Conservation (phyloP, 1,140 invertebrate genomes). For the Hydropsyche tenuis region DNA sequence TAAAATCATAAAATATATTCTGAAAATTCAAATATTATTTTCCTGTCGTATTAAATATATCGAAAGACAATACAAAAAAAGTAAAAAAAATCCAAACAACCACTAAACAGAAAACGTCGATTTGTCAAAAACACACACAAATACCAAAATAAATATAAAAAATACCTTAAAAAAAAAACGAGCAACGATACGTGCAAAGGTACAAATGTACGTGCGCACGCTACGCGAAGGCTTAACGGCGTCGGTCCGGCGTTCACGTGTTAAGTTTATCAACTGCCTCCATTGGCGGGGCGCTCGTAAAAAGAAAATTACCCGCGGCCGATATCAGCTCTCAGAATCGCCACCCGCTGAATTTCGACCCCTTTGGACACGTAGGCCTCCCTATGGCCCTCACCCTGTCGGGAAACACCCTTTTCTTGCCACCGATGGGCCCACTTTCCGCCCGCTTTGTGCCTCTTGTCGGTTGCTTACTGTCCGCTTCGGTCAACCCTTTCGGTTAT, state of each 20-base stretch:
- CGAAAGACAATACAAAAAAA: too few species aligned
- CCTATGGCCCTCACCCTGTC: too few species aligned
- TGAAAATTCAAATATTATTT: too few species aligned
- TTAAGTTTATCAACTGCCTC: conserved; percentile 35
- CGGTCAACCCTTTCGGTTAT: neutral
- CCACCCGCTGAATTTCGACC: neutral
- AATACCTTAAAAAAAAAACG: neutral
- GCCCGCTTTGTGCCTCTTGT: neutral
- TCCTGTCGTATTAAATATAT: too few species aligned
- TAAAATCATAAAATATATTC: too few species aligned
- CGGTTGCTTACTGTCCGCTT: neutral
- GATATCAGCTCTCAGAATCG: conserved; percentile 33
- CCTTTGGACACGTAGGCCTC: too few species aligned
- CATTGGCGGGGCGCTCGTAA: conserved; percentile 34
- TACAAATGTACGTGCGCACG: neutral
- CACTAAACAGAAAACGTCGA: too few species aligned
- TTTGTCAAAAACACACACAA: neutral
- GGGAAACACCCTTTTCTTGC: too few species aligned
- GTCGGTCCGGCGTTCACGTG: conserved; percentile 21
- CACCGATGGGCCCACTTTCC: too few species aligned
- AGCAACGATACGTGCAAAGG: neutral
- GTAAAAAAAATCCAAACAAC: too few species aligned
- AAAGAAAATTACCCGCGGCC: conserved; percentile 38
- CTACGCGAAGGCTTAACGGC: neutral
- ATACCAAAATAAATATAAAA: neutral